Conservation (phyloP, 2,797 vertebrate genomes). For the Urosaurus nigricauda region DNA sequence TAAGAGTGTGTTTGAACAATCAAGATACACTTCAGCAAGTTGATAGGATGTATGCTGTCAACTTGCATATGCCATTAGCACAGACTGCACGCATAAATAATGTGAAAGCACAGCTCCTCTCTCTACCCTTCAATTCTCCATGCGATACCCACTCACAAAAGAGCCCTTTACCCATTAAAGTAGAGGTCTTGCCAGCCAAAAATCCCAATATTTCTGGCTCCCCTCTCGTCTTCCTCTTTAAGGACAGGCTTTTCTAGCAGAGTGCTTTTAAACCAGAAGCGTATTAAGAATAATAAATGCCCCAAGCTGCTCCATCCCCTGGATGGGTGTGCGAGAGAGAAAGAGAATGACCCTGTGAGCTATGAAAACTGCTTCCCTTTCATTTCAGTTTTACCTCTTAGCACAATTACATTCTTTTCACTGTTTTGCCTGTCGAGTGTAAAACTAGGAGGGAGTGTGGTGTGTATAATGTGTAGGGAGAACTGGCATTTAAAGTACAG, state of each 20-base stretch:
- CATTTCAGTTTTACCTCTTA: slow-evolving; percentile 18
- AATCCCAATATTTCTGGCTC: slow-evolving; percentile 24
- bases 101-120: not conserved
- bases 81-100: slow-evolving; percentile 65
- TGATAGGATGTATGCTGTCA: slow-evolving; percentile 74
- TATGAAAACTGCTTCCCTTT: slow-evolving; percentile 19
- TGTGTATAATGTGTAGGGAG: slow-evolving; percentile 16
- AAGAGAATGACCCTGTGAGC: slow-evolving; percentile 1
- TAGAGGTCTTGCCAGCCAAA: slow-evolving; percentile 15
- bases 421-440: slow-evolving; percentile 24
- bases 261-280: slow-evolving; percentile 25
- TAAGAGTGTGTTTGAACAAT: slow-evolving; percentile 76
- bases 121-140: slow-evolving; percentile 23
- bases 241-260: slow-evolving; percentile 15
- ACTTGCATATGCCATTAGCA: slow-evolving; percentile 71
- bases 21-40: slow-evolving; percentile 75
- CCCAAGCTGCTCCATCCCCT: not conserved
- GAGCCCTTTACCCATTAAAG: slow-evolving; percentile 24
- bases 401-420: not conserved
- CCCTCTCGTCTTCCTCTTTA: slow-evolving; percentile 6
- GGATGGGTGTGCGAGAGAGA: too few species aligned
- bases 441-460: slow-evolving; percentile 9
- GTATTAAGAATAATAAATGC: slow-evolving; percentile 29
- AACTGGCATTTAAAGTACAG: slow-evolving; percentile 24
- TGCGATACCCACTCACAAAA: slow-evolving; percentile 34